A percentile compares a stretch with the other conserved stretches of the same genome.
Evolutionary conservation across 2,113 vertebrate genomes (phyloP).

Genomic region (Tragulus kanchil): DNA sequence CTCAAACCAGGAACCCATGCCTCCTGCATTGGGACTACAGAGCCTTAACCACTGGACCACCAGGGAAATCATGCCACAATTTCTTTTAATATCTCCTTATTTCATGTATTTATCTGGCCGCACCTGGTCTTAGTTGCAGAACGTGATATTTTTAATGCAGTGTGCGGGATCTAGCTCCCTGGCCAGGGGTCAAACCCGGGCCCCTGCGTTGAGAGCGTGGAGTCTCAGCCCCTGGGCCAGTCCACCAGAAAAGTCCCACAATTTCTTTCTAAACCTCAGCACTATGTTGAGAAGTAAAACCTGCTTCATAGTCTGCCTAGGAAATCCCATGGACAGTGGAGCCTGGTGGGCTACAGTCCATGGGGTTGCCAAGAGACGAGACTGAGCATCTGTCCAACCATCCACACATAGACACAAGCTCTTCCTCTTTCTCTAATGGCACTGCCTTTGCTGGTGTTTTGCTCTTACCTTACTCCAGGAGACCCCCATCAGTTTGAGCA

Average conservation of each 20-base stretch:
- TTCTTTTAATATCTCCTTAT: background rate
- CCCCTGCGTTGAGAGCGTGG: background rate
- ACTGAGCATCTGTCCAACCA: background rate
- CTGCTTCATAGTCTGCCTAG: background rate
- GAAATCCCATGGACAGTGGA: background rate
- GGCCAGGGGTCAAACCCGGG: too few species aligned
- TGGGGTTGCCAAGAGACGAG: background rate
- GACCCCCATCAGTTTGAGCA: conserved; percentile 99
- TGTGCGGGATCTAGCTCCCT: too few species aligned
- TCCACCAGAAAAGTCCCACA: background rate
- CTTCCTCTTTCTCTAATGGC: background rate
- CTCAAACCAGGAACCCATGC: background rate
- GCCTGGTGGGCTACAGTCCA: background rate
- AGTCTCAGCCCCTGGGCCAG: background rate
- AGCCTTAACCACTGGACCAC: background rate
- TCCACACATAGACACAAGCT: background rate
- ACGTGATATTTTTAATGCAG: too few species aligned
- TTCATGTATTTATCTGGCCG: too few species aligned
- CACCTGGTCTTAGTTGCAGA: too few species aligned
- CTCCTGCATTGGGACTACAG: background rate
- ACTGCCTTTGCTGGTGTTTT: background rate
- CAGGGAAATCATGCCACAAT: background rate
- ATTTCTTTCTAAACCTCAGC: background rate
- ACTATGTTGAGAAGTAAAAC: background rate
- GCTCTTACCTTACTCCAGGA: conserved; percentile 86